Evolutionary conservation across 2,888 invertebrate genomes (phyloP), one percentile per base, ranked within the genome.

Genomic region (Morpho achilles): DNA sequence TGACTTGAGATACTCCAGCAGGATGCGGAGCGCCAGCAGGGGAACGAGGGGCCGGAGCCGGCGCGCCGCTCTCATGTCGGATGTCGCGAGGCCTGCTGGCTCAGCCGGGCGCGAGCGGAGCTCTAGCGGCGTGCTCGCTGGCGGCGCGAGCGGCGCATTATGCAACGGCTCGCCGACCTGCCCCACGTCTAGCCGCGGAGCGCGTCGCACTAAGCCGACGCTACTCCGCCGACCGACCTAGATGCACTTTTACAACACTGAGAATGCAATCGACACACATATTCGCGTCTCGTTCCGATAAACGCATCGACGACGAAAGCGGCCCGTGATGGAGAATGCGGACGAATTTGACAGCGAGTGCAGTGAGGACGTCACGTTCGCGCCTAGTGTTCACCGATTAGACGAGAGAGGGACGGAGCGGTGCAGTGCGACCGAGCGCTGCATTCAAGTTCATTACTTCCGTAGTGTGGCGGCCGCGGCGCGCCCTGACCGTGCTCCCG

Each of bases 381-480:
- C 81, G 81, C 85, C 82, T 82, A 81, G 77, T 70, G 72, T 73
- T 77, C 74, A 72, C 69, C 74, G 76, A 72, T 72, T 76, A 79
- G 77, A 78, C 66, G 65, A 77, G 87, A 88, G 84, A 75, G 78
- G 81, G 87, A 88, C 75, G 70, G 82, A 70, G 73, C 77, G 77
- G 80, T 73, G 80, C 79, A 78, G 73, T 75, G 80, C 82, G 76
- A 69, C 78, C 79, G 78, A 79, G 77, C 76, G 81, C 81, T 86
- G 88, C 86, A 88, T 87, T 90, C 91, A 91, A 91, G 91, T 91
- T 91, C 90, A 91, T 90, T 89, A 91, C 91, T 91, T 91, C 88
- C 89, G 89, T 87, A 84, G 81, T 82, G 82, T 79, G 71, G 78
- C 73, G 77, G 72, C 80, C 77, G 80, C 77, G 74, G 77, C 73